Evolutionary conservation across 2,888 invertebrate species (phyloP).

Genomic region (Drosophila percnosoma): DNA sequence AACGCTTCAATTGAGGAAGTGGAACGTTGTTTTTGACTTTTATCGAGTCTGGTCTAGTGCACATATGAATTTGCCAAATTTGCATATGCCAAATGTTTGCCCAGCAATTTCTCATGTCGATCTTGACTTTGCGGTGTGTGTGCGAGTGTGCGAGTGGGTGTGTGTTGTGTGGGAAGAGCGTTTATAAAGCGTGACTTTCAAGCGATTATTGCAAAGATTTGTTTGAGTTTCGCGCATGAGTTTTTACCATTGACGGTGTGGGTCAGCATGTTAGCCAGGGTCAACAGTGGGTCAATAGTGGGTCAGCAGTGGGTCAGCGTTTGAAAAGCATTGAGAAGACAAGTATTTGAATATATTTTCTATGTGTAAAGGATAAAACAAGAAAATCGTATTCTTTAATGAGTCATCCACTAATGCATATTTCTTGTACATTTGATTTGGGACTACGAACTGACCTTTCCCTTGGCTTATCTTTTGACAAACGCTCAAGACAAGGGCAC

Average conservation of each 20-base stretch:
- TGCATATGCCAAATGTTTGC: constrained; percentile 65
- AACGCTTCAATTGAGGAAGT: constrained; percentile 34
- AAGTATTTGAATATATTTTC: neutral
- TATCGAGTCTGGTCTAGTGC: constrained; percentile 18
- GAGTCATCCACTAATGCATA: constrained; percentile 19
- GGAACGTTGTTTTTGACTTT: constrained; percentile 15
- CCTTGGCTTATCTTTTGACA: constrained; percentile 32
- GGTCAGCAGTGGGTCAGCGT: neutral
- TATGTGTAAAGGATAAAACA: neutral
- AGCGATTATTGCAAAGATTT: constrained; percentile 17
- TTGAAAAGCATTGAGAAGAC: constrained; percentile 1
- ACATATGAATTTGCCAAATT: constrained; percentile 56
- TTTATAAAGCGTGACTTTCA: constrained; percentile 54
- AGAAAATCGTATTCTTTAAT: neutral
- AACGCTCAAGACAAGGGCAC: constrained; percentile 9
- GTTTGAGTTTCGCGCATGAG: constrained; percentile 4
- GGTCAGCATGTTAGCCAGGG: constrained; percentile 38
- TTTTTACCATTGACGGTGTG: constrained; percentile 19
- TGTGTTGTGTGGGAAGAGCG: constrained; percentile 36
- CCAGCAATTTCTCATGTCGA: constrained; percentile 42
- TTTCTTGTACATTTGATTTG: constrained; percentile 10
- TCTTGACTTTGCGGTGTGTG: constrained; percentile 28
- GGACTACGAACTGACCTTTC: constrained; percentile 35
- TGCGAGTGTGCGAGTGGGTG: constrained; percentile 9
- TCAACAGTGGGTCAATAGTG: constrained; percentile 28